Conservation (phyloP, 2,888 invertebrate species). For the Agonopterix heracliana region DNA sequence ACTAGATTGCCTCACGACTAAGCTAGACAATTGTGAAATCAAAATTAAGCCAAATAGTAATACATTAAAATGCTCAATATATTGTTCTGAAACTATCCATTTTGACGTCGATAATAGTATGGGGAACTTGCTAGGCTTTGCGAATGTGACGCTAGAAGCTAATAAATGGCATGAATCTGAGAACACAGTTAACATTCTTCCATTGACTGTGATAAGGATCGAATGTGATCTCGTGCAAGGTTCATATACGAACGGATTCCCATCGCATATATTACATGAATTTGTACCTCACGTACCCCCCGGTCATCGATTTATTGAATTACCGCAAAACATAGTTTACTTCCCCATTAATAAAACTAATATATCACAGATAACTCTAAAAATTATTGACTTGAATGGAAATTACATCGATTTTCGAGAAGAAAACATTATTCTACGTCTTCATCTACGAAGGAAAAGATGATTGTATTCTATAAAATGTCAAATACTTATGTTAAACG, state of each 20-base stretch:
- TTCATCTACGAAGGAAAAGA: slow-evolving; percentile 7
- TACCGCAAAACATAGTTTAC: background rate
- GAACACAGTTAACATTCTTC: slow-evolving; percentile 4
- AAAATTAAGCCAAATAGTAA: slow-evolving; percentile 23
- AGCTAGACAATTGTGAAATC: background rate
- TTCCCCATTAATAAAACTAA: background rate
- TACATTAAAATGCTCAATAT: slow-evolving; percentile 20
- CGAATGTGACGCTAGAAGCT: background rate
- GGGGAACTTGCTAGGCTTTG: slow-evolving; percentile 6
- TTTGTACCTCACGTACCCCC: slow-evolving; percentile 6
- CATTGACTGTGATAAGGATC: slow-evolving; percentile 5
- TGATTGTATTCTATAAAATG: slow-evolving; percentile 7
- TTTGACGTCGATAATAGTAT: slow-evolving; percentile 3
- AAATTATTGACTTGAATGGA: slow-evolving; percentile 4
- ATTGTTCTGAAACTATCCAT: slow-evolving; percentile 5
- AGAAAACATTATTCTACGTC: slow-evolving; percentile 9
- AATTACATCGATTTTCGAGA: slow-evolving; percentile 7
- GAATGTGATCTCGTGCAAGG: slow-evolving; percentile 18
- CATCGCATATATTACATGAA: slow-evolving; percentile 4
- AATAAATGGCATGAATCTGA: too few species aligned
- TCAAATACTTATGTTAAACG: background rate
- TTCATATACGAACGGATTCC: slow-evolving; percentile 13
- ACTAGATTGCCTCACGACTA: slow-evolving; percentile 15
- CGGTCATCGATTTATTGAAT: background rate
- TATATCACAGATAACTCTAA: background rate